Evolutionary conservation across 2,888 invertebrate genomes (phyloP).

Genomic region (Aplocera efformata): DNA sequence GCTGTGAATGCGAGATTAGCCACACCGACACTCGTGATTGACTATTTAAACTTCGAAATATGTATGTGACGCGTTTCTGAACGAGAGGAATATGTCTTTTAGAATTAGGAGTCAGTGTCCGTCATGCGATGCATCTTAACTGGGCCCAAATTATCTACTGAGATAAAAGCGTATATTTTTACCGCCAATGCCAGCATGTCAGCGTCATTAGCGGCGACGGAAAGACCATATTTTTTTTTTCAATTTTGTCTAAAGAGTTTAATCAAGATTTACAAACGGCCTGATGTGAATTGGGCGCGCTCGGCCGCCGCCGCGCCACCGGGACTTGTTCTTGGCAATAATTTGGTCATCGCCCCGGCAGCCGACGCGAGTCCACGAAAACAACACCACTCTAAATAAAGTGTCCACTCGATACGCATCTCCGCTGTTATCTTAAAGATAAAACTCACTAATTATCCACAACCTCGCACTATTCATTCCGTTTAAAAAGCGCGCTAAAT

Average conservation of each 20-base stretch:
- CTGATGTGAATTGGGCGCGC: slow-evolving; percentile 45
- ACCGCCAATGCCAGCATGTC: slow-evolving; percentile 33
- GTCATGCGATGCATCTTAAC: slow-evolving; percentile 14
- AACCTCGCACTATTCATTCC: slow-evolving; percentile 52
- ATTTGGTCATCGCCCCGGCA: slow-evolving; percentile 70
- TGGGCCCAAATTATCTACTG: slow-evolving; percentile 10
- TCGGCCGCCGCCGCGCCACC: slow-evolving; percentile 37
- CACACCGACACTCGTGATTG: slow-evolving; percentile 74
- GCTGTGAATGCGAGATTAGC: slow-evolving; percentile 74
- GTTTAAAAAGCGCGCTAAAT: slow-evolving; percentile 57
- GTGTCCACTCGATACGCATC: slow-evolving; percentile 36
- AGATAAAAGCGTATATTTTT: slow-evolving; percentile 25
- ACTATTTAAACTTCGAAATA: slow-evolving; percentile 73
- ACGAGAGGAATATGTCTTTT: slow-evolving; percentile 22
- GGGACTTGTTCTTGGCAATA: slow-evolving; percentile 70
- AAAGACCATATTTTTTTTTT: slow-evolving; percentile 37
- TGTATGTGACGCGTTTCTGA: slow-evolving; percentile 62
- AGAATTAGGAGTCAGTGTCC: slow-evolving; percentile 15
- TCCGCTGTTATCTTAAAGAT: slow-evolving; percentile 52
- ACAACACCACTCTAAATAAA: slow-evolving; percentile 35
- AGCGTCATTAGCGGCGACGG: slow-evolving; percentile 39
- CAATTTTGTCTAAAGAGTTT: slow-evolving; percentile 50
- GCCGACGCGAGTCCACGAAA: slow-evolving; percentile 29
- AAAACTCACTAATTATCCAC: slow-evolving; percentile 57
- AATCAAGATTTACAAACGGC: slow-evolving; percentile 56